Percentiles rank a stretch among this genome's conserved stretches.
These are phyloP conservation scores for Ceriagrion tenellum DNA, from an alignment of 2,888 invertebrate species.

Conservation along the genomic window DNA sequence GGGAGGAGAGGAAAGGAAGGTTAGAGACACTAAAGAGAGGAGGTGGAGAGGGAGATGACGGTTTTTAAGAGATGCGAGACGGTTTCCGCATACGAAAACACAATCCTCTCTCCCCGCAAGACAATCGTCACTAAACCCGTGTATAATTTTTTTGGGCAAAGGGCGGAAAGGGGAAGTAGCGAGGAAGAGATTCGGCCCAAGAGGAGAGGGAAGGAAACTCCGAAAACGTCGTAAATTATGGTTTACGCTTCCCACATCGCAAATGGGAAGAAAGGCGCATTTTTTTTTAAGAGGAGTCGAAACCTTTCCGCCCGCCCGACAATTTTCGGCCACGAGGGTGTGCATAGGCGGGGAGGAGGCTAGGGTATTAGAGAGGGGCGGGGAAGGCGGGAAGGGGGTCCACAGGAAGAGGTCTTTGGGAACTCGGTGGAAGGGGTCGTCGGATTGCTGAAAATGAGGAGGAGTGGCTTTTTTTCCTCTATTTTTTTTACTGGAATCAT, in stretches of 20 bases:
- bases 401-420: too few relatives aligned
- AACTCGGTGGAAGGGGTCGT: neutral
- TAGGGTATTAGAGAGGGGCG: neutral
- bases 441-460: neutral
- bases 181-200: neutral
- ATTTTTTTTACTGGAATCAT: neutral
- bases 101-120: neutral
- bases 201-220: neutral
- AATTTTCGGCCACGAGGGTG: neutral
- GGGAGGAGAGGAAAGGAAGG: neutral
- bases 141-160: neutral
- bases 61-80: neutral
- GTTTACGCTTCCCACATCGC: conserved; percentile 17
- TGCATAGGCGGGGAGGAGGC: neutral
- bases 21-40: neutral
- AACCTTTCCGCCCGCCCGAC: neutral
- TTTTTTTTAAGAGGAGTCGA: neutral
- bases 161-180: neutral
- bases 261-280: neutral
- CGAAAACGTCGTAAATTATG: conserved; percentile 24
- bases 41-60: neutral
- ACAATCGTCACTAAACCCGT: neutral
- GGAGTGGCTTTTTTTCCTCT: neutral
- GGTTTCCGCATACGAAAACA: neutral
- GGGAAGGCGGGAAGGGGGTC: neutral